Evolutionary conservation across 1,140 invertebrate species (phyloP).

Genomic region (Bombus pyrosoma): DNA sequence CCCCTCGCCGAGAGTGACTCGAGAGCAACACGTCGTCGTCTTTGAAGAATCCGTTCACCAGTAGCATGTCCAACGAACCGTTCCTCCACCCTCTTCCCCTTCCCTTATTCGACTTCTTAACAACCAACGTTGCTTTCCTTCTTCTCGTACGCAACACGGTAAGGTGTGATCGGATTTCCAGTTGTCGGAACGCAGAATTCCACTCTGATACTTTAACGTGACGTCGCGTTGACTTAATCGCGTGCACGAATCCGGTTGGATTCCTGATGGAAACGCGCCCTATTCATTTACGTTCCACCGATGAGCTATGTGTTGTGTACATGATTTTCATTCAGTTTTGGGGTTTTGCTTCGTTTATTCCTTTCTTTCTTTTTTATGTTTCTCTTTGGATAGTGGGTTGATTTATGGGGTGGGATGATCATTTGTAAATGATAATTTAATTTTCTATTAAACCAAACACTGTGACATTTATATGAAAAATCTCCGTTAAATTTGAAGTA

Average conservation of each 20-base stretch:
- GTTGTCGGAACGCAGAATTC: conserved; percentile 60
- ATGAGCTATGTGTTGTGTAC: not conserved
- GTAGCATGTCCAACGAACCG: conserved; percentile 45
- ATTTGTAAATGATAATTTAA: too few relatives aligned
- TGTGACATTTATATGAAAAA: too few relatives aligned
- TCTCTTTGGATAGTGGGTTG: too few relatives aligned
- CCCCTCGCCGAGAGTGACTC: not conserved
- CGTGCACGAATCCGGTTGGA: not conserved
- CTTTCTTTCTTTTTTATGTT: not conserved
- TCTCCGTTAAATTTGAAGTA: too few relatives aligned
- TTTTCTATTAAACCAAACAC: too few relatives aligned
- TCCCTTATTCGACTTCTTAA: too few relatives aligned
- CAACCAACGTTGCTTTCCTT: not conserved
- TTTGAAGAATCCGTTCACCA: conserved; percentile 44
- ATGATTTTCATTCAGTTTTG: not conserved
- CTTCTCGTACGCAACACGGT: conserved; percentile 16
- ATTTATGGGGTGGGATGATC: too few relatives aligned
- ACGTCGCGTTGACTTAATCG: conserved; percentile 44
- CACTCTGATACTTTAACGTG: conserved; percentile 55
- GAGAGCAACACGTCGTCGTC: conserved; percentile 12
- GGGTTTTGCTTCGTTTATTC: not conserved
- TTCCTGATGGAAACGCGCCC: conserved; percentile 5
- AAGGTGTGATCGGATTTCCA: conserved; percentile 63
- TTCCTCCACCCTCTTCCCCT: not conserved
- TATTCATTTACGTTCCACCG: conserved; percentile 25